Conservation (phyloP, 2,888 invertebrate genomes). For the Nomada hirtipes region DNA sequence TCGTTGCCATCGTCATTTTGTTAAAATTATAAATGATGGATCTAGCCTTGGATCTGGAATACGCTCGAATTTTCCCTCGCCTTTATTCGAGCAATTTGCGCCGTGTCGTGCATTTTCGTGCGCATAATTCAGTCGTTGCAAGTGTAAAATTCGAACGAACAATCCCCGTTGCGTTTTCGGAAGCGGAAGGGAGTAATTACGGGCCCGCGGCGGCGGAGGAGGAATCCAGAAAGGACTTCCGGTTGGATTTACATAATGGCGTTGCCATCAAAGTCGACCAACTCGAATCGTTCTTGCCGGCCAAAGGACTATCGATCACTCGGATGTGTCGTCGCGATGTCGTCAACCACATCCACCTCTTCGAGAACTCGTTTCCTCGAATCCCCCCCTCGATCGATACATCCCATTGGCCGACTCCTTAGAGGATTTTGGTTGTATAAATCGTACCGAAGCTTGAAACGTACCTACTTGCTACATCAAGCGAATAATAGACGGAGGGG, state of each 20-base stretch:
- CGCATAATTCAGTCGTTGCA: constrained; percentile 23
- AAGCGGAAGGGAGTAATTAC: constrained; percentile 60
- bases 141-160: constrained; percentile 35
- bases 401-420: constrained; percentile 33
- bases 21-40: neutral
- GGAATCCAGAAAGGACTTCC: constrained; percentile 71
- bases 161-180: constrained; percentile 11
- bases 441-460: constrained; percentile 25
- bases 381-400: constrained; percentile 41
- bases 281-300: constrained; percentile 17
- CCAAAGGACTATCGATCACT: constrained; percentile 72
- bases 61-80: neutral
- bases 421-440: constrained; percentile 32
- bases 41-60: neutral
- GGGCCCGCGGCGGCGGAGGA: constrained; percentile 31
- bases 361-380: constrained; percentile 58
- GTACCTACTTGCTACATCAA: neutral
- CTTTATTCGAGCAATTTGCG: neutral
- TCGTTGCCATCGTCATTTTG: neutral
- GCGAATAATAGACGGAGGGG: constrained; percentile 14
- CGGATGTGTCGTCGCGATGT: constrained; percentile 66
- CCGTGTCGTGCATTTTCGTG: constrained; percentile 19
- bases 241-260: constrained; percentile 75
- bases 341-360: constrained; percentile 60
- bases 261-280: constrained; percentile 15